Percentiles rank a stretch among this genome's conserved stretches.
Evolutionary conservation across 2,113 vertebrate species (phyloP).

Genomic region (Oryzias celebensis): DNA sequence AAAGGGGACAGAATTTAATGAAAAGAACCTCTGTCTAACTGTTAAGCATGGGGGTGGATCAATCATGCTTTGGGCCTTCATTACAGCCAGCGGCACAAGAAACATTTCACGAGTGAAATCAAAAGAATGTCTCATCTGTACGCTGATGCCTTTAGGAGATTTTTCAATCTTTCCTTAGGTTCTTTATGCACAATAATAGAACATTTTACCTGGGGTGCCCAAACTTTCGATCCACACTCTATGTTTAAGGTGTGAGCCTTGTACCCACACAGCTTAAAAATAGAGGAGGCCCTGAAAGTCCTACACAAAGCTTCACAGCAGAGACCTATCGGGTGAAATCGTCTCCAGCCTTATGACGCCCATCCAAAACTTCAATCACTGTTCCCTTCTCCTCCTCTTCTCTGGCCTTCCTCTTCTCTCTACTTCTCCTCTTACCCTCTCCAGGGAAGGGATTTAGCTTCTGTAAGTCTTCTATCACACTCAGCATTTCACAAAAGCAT

Average conservation of each 20-base stretch:
- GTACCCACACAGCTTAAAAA: slow-evolving; percentile 71
- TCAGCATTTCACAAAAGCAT: slow-evolving; percentile 60
- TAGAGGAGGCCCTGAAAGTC: slow-evolving; percentile 59
- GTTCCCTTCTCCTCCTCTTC: slow-evolving; percentile 46
- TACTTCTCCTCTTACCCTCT: slow-evolving; percentile 36
- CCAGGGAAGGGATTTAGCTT: slow-evolving; percentile 59
- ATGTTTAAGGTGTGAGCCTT: slow-evolving; percentile 57
- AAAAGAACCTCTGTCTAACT: too few species aligned
- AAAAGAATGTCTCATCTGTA: too few species aligned
- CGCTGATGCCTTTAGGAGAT: too few species aligned
- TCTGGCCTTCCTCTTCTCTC: slow-evolving; percentile 37
- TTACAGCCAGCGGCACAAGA: too few species aligned
- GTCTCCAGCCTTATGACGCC: slow-evolving; percentile 60
- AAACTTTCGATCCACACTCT: too few species aligned
- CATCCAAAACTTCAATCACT: slow-evolving; percentile 63
- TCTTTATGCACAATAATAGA: too few species aligned
- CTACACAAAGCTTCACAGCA: slow-evolving; percentile 55
- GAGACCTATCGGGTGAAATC: slow-evolving; percentile 56
- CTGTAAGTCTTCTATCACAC: slow-evolving; percentile 64
- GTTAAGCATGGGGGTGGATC: too few species aligned
- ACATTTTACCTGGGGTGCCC: too few species aligned
- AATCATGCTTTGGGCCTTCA: too few species aligned
- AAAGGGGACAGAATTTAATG: too few species aligned
- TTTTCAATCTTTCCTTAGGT: too few species aligned
- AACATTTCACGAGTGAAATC: too few species aligned